Conservation (phyloP, 1,140 invertebrate species). For the Drosophila serrata region DNA sequence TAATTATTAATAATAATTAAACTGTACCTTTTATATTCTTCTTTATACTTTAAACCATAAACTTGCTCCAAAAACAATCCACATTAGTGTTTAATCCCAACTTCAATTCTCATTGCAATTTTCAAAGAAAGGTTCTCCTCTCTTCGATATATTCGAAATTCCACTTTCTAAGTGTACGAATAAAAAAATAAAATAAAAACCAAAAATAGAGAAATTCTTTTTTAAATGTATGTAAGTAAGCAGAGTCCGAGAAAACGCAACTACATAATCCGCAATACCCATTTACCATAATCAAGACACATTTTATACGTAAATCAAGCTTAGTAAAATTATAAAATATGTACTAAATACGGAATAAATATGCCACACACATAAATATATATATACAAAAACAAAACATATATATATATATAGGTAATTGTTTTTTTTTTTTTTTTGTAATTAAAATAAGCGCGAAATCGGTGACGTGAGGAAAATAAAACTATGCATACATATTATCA, state of each 20-base stretch:
- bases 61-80: background rate
- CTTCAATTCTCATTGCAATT: background rate
- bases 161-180: slow-evolving; percentile 17
- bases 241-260: slow-evolving; percentile 33
- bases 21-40: background rate
- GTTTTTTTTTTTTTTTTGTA: slow-evolving; percentile 74
- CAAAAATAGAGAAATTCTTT: slow-evolving; percentile 33
- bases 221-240: slow-evolving; percentile 35
- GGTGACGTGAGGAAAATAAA: slow-evolving; percentile 27
- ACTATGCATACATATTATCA: slow-evolving; percentile 76
- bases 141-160: slow-evolving; percentile 18
- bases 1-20: background rate
- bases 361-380: slow-evolving; percentile 50
- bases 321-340: slow-evolving; percentile 67
- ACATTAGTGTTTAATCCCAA: background rate
- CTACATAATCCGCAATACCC: slow-evolving; percentile 33
- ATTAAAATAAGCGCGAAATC: slow-evolving; percentile 54
- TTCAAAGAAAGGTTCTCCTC: slow-evolving; percentile 2
- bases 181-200: slow-evolving; percentile 7
- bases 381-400: slow-evolving; percentile 12
- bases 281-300: slow-evolving; percentile 43
- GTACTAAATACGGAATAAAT: slow-evolving; percentile 51
- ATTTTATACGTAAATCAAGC: slow-evolving; percentile 82
- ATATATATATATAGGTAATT: slow-evolving; percentile 57
- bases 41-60: background rate